Evolutionary conservation across 2,113 vertebrate genomes (phyloP).

Genomic region (Aramus guarauna): DNA sequence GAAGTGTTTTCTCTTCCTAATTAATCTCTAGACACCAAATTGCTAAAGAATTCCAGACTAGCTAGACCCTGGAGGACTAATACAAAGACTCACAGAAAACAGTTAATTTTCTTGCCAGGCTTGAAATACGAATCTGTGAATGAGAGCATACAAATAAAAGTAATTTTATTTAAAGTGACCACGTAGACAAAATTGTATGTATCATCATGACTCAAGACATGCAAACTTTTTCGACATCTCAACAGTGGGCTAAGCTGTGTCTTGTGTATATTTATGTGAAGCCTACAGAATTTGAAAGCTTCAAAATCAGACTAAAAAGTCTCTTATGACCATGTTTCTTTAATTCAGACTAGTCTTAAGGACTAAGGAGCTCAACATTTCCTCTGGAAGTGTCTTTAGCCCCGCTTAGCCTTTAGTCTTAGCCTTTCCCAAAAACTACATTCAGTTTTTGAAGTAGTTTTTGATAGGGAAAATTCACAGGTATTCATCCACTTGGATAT

Average conservation of each 20-base stretch:
- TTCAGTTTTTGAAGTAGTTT: background rate
- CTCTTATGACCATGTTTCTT: background rate
- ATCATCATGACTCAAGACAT: background rate
- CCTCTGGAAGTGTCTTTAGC: background rate
- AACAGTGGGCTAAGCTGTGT: background rate
- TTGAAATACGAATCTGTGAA: background rate
- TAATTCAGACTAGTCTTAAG: background rate
- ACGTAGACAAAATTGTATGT: background rate
- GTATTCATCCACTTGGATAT: background rate
- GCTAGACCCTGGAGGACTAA: background rate
- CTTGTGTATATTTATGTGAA: background rate
- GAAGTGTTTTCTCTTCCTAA: background rate
- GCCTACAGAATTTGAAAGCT: background rate
- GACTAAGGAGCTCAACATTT: background rate
- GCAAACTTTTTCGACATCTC: background rate
- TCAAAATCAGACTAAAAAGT: background rate
- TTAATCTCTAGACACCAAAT: constrained; percentile 1
- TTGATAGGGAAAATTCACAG: background rate
- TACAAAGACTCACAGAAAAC: background rate
- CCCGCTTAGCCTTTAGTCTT: background rate
- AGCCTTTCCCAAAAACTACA: background rate
- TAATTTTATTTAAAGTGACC: background rate
- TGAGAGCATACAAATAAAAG: background rate
- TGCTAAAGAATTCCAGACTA: background rate
- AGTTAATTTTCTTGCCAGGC: background rate